These are phyloP conservation scores for Harmothoe impar DNA, from an alignment of 2,888 invertebrate genomes.

Conservation along the genomic window DNA sequence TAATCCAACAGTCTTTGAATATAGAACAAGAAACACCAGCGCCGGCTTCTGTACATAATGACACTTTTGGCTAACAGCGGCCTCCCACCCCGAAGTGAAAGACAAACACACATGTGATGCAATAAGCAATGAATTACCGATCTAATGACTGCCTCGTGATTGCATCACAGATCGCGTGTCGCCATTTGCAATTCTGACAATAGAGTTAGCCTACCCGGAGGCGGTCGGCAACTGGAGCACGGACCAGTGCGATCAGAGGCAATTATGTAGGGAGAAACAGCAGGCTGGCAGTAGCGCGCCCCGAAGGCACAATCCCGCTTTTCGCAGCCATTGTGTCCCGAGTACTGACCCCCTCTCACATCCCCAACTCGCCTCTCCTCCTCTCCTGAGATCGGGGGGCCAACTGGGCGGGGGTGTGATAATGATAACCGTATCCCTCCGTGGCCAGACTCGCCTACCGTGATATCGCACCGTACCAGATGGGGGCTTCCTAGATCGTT, in stretches of 20 bases:
- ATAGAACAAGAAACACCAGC: neutral
- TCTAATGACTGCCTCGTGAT: conserved; percentile 39
- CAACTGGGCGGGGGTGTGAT: neutral
- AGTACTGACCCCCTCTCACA: neutral
- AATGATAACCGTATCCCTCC: conserved; percentile 7
- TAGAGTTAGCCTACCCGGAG: conserved; percentile 45
- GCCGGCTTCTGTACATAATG: conserved; percentile 8
- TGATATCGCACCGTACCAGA: neutral
- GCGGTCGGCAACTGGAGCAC: neutral
- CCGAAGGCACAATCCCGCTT: conserved; percentile 25
- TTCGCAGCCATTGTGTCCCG: conserved; percentile 26
- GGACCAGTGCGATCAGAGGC: conserved; percentile 24
- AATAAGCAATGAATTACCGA: conserved; percentile 54
- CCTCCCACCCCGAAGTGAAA: neutral
- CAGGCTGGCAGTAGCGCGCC: conserved; percentile 31
- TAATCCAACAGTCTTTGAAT: neutral
- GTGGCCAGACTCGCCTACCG: neutral
- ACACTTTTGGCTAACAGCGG: neutral
- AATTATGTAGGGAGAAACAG: conserved; percentile 57
- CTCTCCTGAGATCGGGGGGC: neutral
- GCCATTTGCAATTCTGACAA: conserved; percentile 62
- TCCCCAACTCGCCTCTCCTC: neutral
- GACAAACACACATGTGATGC: conserved; percentile 62
- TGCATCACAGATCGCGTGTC: conserved; percentile 55
- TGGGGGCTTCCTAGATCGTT: neutral